These are phyloP conservation scores for Drosophila subquinaria DNA, from an alignment of 2,888 invertebrate species.

Conservation along the genomic window DNA sequence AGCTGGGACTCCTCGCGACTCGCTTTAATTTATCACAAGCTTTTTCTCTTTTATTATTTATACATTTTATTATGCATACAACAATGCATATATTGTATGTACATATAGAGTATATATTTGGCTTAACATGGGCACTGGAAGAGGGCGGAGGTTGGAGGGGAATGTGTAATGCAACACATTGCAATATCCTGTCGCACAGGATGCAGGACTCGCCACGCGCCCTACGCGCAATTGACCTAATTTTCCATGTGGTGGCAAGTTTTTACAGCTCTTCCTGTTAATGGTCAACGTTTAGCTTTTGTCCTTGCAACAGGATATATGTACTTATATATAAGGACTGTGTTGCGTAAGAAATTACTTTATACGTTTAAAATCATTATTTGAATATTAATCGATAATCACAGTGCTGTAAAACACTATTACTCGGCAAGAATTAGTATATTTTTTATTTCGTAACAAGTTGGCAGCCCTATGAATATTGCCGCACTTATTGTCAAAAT, in stretches of 20 bases:
- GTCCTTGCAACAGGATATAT: constrained; percentile 13
- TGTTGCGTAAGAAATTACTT: too few relatives aligned
- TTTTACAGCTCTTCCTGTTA: constrained; percentile 33
- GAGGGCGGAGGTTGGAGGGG: constrained; percentile 1
- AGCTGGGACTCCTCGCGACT: constrained; percentile 30
- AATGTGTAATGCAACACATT: constrained; percentile 27
- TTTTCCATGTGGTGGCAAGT: constrained; percentile 31
- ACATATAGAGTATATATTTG: constrained; percentile 26
- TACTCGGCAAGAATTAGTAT: too few relatives aligned
- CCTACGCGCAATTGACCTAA: constrained; percentile 68
- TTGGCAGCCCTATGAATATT: too few relatives aligned
- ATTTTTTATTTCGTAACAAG: too few relatives aligned
- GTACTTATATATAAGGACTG: too few relatives aligned
- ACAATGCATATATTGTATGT: not conserved
- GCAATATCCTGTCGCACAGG: constrained; percentile 53
- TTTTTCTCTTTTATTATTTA: constrained; percentile 33
- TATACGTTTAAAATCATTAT: too few relatives aligned
- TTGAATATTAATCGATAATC: too few relatives aligned
- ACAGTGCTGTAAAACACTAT: too few relatives aligned
- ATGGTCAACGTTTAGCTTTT: constrained; percentile 53
- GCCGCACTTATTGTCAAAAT: too few relatives aligned
- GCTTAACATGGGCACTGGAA: constrained; percentile 28
- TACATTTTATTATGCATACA: constrained; percentile 9
- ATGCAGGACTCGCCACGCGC: constrained; percentile 47
- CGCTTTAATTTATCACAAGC: constrained; percentile 57